Percentiles rank a stretch among this genome's conserved stretches.
phyloP scores from a whole-genome alignment of 2,113 vertebrate genomes.

The Montifringilla adamsi region DNA sequence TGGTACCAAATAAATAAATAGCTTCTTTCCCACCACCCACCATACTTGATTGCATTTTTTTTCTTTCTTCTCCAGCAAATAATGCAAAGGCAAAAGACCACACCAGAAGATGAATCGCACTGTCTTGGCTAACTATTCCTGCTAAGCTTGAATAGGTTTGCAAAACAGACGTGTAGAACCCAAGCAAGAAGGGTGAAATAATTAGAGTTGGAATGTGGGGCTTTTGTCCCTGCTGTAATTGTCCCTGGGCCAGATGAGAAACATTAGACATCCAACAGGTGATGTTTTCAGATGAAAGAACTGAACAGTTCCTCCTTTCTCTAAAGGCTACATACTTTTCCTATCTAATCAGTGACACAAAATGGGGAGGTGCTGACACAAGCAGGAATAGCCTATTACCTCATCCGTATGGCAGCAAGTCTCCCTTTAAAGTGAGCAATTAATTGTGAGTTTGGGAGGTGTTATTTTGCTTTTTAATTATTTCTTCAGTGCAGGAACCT shows the following conservation, averaged over 20 bases:
- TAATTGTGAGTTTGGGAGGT: neutral
- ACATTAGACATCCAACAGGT: slow-evolving; percentile 39
- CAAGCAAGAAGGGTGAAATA: neutral
- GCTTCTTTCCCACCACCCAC: neutral
- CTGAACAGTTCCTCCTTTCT: slow-evolving; percentile 41
- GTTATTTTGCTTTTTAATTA: neutral
- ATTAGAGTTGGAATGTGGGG: slow-evolving; percentile 27
- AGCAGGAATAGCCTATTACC: slow-evolving; percentile 40
- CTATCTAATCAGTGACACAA: slow-evolving; percentile 47
- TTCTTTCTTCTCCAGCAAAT: neutral
- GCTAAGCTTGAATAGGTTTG: neutral
- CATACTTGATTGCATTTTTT: neutral
- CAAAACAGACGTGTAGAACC: neutral
- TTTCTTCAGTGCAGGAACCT: neutral
- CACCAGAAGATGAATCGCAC: neutral
- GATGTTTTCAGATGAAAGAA: slow-evolving; percentile 21
- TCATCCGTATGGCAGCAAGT: slow-evolving; percentile 33
- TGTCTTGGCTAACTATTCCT: neutral
- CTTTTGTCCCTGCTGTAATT: slow-evolving; percentile 34
- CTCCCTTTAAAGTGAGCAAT: neutral
- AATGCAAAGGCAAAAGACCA: neutral
- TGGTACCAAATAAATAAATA: neutral
- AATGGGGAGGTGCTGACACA: slow-evolving; percentile 56
- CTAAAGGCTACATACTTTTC: slow-evolving; percentile 43
- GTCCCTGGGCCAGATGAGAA: slow-evolving; percentile 24